A percentile compares a stretch with the other conserved stretches of the same genome.
Conservation (phyloP, 2,797 vertebrate species). For the Microtus californicus region DNA sequence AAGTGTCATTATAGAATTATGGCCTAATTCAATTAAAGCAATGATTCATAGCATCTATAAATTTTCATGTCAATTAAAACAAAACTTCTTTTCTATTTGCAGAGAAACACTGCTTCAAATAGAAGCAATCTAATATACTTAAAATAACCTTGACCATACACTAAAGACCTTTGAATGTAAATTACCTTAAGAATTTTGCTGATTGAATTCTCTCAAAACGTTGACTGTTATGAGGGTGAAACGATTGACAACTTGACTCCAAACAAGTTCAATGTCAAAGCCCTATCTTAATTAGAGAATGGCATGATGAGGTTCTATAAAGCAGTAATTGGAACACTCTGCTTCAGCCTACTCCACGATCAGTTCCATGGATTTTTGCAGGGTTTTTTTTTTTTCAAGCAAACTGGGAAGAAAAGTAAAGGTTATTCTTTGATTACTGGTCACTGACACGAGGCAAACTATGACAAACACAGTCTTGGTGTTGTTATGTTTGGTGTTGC, state of each 20-base stretch:
- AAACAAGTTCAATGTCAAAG: not conserved
- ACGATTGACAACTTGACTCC: not conserved
- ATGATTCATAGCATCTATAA: slow-evolving; percentile 29
- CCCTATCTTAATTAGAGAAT: not conserved
- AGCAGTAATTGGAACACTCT: not conserved
- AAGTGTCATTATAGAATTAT: slow-evolving; percentile 14
- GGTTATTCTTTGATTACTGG: not conserved
- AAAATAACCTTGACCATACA: not conserved
- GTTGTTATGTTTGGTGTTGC: not conserved
- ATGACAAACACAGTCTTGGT: not conserved
- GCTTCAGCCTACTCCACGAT: not conserved
- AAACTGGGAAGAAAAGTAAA: not conserved
- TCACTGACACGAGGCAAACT: not conserved
- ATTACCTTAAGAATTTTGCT: slow-evolving; percentile 30
- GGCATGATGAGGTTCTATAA: not conserved
- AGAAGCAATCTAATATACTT: not conserved
- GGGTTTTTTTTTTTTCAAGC: not conserved
- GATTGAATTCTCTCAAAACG: not conserved
- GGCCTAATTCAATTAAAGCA: slow-evolving; percentile 17
- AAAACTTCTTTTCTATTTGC: not conserved
- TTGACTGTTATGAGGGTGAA: not conserved
- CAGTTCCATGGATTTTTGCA: not conserved
- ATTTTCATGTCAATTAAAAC: slow-evolving; percentile 43
- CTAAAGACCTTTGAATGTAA: slow-evolving; percentile 6
- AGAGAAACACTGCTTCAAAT: slow-evolving; percentile 37